These are phyloP conservation scores for Neogale vison DNA, from an alignment of 2,113 vertebrate genomes.

Conservation along the genomic window DNA sequence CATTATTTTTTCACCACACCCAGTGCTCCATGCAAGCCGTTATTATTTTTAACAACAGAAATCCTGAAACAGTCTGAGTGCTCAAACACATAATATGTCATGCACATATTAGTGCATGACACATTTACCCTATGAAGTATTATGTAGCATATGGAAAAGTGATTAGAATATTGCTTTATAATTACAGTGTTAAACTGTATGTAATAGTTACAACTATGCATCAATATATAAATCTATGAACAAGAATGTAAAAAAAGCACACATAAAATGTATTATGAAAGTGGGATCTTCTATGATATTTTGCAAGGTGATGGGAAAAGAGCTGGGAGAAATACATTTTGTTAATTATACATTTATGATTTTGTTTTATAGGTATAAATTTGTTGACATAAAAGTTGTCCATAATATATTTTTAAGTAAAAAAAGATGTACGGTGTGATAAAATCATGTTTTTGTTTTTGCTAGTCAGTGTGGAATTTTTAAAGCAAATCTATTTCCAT, in stretches of 20 bases:
- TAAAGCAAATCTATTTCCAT: background rate
- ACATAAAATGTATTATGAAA: background rate
- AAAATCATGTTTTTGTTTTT: background rate
- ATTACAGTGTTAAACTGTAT: background rate
- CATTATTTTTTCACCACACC: too few species aligned
- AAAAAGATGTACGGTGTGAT: background rate
- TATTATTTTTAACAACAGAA: slow-evolving; percentile 42
- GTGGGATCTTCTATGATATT: background rate
- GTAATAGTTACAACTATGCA: background rate
- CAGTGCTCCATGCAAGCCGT: too few species aligned
- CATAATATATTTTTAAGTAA: background rate
- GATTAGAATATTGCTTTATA: background rate
- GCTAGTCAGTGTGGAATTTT: background rate
- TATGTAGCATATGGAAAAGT: background rate
- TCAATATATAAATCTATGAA: background rate
- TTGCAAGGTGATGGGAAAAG: background rate
- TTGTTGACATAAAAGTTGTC: background rate
- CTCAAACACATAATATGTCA: too few species aligned
- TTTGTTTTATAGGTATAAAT: background rate
- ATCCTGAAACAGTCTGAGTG: slow-evolving; percentile 21
- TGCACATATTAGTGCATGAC: background rate
- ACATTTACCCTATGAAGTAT: background rate
- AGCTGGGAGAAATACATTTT: background rate
- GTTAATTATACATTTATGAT: background rate
- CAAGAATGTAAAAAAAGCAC: background rate